These are phyloP conservation scores for Clarias platycephalus DNA, from an alignment of 2,797 vertebrate genomes.

Conservation along the genomic window DNA sequence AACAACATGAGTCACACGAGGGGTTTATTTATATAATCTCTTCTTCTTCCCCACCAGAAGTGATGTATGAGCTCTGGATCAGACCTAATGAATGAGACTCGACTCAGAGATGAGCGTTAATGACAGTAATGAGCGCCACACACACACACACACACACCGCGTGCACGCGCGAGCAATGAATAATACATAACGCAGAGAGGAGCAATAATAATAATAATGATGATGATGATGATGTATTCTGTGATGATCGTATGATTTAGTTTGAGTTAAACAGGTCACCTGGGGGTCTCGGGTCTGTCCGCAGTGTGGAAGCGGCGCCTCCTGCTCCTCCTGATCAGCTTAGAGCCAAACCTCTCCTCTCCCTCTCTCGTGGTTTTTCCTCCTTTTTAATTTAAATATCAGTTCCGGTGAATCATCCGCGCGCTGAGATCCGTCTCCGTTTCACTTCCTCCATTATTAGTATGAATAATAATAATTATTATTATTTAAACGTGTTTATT, in stretches of 20 bases:
- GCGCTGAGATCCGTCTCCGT: conserved; percentile 51
- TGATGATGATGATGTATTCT: no score
- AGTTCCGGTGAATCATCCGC: conserved; percentile 57
- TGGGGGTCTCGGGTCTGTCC: conserved; percentile 42
- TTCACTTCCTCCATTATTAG: conserved; percentile 58
- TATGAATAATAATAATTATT: no score
- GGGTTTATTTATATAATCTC: background rate
- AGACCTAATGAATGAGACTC: no score
- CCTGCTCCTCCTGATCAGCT: conserved; percentile 75
- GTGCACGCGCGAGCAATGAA: background rate
- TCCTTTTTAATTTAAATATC: background rate
- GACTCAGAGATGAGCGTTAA: background rate
- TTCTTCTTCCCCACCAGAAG: background rate
- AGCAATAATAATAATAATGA: no score
- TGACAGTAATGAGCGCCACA: background rate
- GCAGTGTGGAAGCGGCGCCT: conserved; percentile 60
- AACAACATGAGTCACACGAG: background rate
- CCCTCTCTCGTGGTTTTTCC: no score
- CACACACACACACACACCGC: background rate
- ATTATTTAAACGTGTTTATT: background rate
- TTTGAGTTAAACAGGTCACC: background rate
- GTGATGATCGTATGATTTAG: background rate
- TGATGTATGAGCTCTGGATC: background rate
- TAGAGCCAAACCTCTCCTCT: conserved; percentile 56
- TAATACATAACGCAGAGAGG: background rate